phyloP scores from a whole-genome alignment of 2,113 vertebrate species.

The Malaclemys terrapin region DNA sequence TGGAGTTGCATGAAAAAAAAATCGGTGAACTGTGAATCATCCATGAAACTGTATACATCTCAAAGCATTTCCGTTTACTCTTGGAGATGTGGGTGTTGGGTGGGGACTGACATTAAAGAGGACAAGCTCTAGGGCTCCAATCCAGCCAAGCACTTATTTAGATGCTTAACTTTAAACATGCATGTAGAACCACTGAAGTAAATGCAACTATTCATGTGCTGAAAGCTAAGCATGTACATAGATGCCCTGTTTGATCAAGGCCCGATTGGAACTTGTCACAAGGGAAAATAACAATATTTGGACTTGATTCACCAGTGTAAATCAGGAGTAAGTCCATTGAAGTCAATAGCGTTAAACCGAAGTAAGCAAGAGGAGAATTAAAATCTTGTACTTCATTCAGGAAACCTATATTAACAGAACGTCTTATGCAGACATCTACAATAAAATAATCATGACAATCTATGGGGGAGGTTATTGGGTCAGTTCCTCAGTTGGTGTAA shows the following conservation, averaged over 20 bases:
- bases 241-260: not conserved
- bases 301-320: not conserved
- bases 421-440: not conserved
- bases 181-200: not conserved
- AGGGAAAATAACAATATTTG: not conserved
- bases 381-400: not conserved
- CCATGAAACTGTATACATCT: not conserved
- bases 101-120: not conserved
- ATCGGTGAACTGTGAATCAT: not conserved
- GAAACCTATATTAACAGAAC: not conserved
- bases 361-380: not conserved
- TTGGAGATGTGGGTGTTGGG: not conserved
- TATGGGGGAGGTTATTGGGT: fast-evolving
- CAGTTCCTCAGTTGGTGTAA: not conserved
- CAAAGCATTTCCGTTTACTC: not conserved
- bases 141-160: not conserved
- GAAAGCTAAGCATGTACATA: not conserved
- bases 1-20: not conserved
- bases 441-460: not conserved
- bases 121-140: not conserved
- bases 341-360: not conserved
- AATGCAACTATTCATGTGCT: no score
- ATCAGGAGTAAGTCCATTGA: not conserved
- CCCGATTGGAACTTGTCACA: not conserved
- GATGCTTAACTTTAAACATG: not conserved